Evolutionary conservation across 2,113 vertebrate species (phyloP), one percentile per base, ranked within the genome.

Genomic region (Protomyctophum bolini): DNA sequence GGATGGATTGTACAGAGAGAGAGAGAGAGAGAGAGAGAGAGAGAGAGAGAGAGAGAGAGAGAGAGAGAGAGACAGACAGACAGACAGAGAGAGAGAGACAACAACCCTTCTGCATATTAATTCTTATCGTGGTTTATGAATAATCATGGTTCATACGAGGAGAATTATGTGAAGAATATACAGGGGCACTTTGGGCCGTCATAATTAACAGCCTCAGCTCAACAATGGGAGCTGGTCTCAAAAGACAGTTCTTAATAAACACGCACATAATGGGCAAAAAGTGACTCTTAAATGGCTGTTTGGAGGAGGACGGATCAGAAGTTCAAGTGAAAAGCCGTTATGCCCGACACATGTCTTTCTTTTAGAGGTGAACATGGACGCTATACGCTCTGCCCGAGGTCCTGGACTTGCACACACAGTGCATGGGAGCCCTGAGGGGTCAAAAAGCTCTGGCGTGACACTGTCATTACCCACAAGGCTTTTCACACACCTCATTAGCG

Each of bases 201-300:
- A 81, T 91, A 90, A 91, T 92, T 92, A 91, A 87, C 89, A 89
- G 83, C 84, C 86, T 77, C 84, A 70, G 33, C 80, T 88, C 86
- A 76, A 91, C 89, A 91, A 88, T 91, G 87, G 82, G 84, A 79
- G 71, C 79, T 41, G 75, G 83, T 81, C 88, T 89, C 87, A 88
- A 83, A 41, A 90, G 83, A 90, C 77, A 79, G 74, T 82, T 80
- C 84, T 84, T 90, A 80, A 88, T 86, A 89, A 41, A 85, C 87
- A 83, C 84, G 73, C 74, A 85, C 86, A 88, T 84, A 86, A 87
- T 84, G 86, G 86, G 76, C 72, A 84, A 87, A 88, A 55, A 75
- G 79, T 81, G 84, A 77, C 83, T 86, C 85, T 86, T 81, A 87
- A 89, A 88, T 80, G 81, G 76, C 55, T 81, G 84, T 88, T 85